Base-by-base conservation (phyloP, 2,888 invertebrate genomes). In the Horisme vitalbata region DNA sequence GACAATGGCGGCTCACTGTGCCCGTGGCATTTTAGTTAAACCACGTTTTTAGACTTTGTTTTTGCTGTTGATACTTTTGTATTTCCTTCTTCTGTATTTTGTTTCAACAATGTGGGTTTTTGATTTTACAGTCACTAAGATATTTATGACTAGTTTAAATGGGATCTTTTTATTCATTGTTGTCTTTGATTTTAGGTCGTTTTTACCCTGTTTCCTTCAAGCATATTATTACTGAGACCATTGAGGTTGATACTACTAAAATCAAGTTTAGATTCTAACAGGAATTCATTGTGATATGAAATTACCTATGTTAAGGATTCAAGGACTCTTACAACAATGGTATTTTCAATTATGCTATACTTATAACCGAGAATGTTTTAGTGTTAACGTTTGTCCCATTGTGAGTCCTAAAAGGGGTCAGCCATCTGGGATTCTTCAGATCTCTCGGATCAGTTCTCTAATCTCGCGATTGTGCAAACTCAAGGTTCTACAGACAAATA, bases 1-100 rank as follows among this genome's bases (percentile, higher is more conserved):
- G 70, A 85, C 86, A 87, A 88, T 86, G 85, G 86, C 83, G 68
- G 79, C 75, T 71, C 73, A 75, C 75, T 74, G 79, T 68, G 81
- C 72, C 71, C 68, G 74, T 71, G 78, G 80, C 75, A 74, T 81
- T 85, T 84, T 82, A 83, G 71, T 82, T 83, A 84, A 49, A 80
- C 79, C 73, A 77, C 73, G 71, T 80, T 75, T 74, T 72, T 71
- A 67, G 71, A 75, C 71, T 76, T 76, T 79, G 75, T 77, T 79
- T 73, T 71, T 68, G 61, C 64, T 63, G 63, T 73, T 68, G 72
- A 67, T 59, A 61, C 62, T 59, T 60, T 68, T 61, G 57, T 63
- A 48, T 59, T 64, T 61, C 52, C 56, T 47, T 55, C 53, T 61
- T 62, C 59, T 61, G 55, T 59, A 44, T 50, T 55, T 50, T 37